Base-by-base conservation (phyloP, 2,888 invertebrate species). In the Xestoiulus laeticollis region DNA sequence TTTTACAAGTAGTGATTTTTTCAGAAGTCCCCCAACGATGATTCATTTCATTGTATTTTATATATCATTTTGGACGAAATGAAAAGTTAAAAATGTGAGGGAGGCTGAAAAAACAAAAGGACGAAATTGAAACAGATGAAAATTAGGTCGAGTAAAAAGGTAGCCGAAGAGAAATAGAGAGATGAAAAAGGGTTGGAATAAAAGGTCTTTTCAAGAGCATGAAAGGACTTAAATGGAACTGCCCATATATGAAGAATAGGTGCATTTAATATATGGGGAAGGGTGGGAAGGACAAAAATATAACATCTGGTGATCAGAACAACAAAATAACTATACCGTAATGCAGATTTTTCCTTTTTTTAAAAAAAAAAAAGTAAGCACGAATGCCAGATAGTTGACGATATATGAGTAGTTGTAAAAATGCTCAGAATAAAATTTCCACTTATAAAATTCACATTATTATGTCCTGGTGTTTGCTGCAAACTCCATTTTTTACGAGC, bases 1-100 rank as follows among this genome's bases (percentile, higher is more conserved):
- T 88, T 88, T 88, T 88, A 88, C 88, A 88, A 87, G 85, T 83
- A 87, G 59, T 85, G 87, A 85, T 87, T 85, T 87, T n/a, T 87
- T 87, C 44, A 33, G 14, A 59, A 33, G 32, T 38, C 85, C 85
- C 85, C 32, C 85, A 44, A 85, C 85, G 85, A 85, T 32, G 48
- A 86, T 53, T 44, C 53, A n/a, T 86, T 86, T 53, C 53, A 85
- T 14, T 85, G 38, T 86, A n/a, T 32, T 53, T 86, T 30, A 30
- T 48, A 86, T 48, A 53, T 32, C 86, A 48, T 48, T 84, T 86
- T 86, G 22, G n/a, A 85, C 38, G 22, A 85, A 19, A 85, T 38
- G 43, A 85, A 85, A 85, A 38, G 85, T 43, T n/a, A 85, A 85
- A 44, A 38, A 22, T 22, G 38, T 26, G 38, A 38, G 44, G 44